Conservation (phyloP, 2,797 vertebrate genomes). For the Botia almorhae region DNA sequence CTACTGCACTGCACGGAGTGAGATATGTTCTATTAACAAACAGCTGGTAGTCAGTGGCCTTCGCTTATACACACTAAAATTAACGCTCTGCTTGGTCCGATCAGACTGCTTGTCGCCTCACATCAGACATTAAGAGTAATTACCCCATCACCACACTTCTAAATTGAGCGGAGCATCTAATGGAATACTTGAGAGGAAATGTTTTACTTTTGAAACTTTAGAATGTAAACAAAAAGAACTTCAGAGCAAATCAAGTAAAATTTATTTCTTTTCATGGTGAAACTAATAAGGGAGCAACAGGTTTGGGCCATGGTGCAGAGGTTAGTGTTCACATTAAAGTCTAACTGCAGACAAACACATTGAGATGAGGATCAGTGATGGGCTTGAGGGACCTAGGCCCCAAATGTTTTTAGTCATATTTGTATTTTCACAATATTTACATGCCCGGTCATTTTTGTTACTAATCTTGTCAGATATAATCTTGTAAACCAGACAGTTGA, state of each 20-base stretch:
- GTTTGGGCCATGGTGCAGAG: too few relatives aligned
- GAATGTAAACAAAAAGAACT: conserved; percentile 19
- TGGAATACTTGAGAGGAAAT: conserved; percentile 20
- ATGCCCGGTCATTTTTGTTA: not conserved
- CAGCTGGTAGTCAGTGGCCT: conserved; percentile 1
- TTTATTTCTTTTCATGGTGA: not conserved
- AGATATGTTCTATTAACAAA: conserved; percentile 23
- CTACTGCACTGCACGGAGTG: not conserved
- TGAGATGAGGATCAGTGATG: too few relatives aligned
- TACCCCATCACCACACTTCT: conserved; percentile 1
- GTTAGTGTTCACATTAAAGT: too few relatives aligned
- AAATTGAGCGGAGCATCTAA: conserved; percentile 25
- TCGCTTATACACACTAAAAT: conserved; percentile 13
- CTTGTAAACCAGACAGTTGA: not conserved
- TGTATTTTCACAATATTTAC: not conserved
- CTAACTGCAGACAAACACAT: not conserved
- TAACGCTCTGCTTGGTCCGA: conserved; percentile 15
- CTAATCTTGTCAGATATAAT: not conserved
- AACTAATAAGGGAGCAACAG: too few relatives aligned
- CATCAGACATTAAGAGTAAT: conserved; percentile 8
- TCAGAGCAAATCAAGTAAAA: not conserved
- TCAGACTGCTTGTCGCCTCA: conserved; percentile 13
- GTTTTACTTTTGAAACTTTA: conserved; percentile 2
- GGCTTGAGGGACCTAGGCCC: too few relatives aligned
- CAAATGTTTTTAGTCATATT: not conserved